A percentile compares a stretch with the other conserved stretches of the same genome.
Evolutionary conservation across 2,797 vertebrate species (phyloP).

Genomic region (Hyperoplus lanceolatus): DNA sequence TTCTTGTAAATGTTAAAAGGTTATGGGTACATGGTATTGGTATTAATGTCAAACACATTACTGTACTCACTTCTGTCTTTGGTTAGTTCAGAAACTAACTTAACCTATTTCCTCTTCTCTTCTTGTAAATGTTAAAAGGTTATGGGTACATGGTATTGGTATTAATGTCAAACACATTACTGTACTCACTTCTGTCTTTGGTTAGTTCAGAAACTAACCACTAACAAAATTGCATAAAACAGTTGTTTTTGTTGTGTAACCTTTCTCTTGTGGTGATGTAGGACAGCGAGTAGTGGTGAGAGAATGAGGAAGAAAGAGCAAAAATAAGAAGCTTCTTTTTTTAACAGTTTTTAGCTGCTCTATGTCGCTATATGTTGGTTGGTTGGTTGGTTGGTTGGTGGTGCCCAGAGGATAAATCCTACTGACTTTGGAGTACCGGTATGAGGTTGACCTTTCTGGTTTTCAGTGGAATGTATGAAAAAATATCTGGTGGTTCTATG

Average conservation of each 20-base stretch:
- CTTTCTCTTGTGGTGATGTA: neutral
- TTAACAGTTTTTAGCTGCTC: neutral
- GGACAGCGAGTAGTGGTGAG: neutral
- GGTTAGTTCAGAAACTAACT: conserved; percentile 28
- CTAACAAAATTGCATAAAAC: conserved; percentile 17
- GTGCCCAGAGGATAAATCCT: no score
- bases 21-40: neutral
- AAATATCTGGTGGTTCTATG: neutral
- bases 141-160: neutral
- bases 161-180: neutral
- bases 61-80: conserved; percentile 30
- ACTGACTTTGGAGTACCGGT: no score
- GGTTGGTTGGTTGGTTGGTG: no score
- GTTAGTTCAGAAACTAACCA: conserved; percentile 26
- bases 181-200: conserved; percentile 32
- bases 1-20: neutral
- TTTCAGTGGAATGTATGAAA: no score
- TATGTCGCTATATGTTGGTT: no score
- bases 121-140: neutral
- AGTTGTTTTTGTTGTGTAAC: neutral
- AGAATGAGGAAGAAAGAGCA: neutral
- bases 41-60: neutral
- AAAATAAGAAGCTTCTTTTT: neutral
- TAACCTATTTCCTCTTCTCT: no score
- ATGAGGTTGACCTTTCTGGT: no score